Evolutionary conservation across 1,140 invertebrate genomes (phyloP), one percentile per base, ranked within the genome.

Genomic region (Streblospio benedicti): DNA sequence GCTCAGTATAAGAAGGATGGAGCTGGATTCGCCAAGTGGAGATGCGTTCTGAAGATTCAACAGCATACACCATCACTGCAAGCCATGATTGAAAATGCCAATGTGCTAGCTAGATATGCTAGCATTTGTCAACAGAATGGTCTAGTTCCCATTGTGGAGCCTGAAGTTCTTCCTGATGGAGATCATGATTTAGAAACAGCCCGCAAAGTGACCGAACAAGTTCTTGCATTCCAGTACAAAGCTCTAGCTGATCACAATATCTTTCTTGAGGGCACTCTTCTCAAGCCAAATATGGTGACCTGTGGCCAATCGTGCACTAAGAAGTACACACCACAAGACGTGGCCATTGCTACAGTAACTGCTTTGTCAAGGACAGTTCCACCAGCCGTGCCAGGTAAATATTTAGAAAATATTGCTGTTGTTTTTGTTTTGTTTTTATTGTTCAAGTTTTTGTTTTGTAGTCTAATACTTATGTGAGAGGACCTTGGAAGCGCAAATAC

Each of bases 281-380:
- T 99, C 56, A 99, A 99, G 77, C 95, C 96, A 12, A 98, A 98
- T 83, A 99, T 99, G 93, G 91, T 90, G 12, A 94, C 90, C 12
- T 83, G 91, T 56, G 93, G 77, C 32, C 89, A 93, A 79, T 83
- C 82, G 2, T 87, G 84, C 71, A 0, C 71, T 4, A 87, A 82
- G 57, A 89, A 85, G 66, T 85, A 81, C 66, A 83, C 83, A 14
- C 83, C 91, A n/a, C 82, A 86, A 65, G 85, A 97, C 67, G 86
- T 82, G 67, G 83, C 80, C 27, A 75, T 80, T 18, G 93, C 92
- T 0, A 98, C 95, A 0, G 90, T 96, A 0, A 86, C 85, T n/a
- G 91, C 93, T 62, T 80, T 98, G 12, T 83, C 85, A 64, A 83
- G 94, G 65, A 90, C 87, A 47, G 90, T 97, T 0, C 94, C 94